Percentiles rank a stretch among this genome's conserved stretches.
phyloP scores from a whole-genome alignment of 2,888 invertebrate genomes.

The Leucophora obtusa region DNA sequence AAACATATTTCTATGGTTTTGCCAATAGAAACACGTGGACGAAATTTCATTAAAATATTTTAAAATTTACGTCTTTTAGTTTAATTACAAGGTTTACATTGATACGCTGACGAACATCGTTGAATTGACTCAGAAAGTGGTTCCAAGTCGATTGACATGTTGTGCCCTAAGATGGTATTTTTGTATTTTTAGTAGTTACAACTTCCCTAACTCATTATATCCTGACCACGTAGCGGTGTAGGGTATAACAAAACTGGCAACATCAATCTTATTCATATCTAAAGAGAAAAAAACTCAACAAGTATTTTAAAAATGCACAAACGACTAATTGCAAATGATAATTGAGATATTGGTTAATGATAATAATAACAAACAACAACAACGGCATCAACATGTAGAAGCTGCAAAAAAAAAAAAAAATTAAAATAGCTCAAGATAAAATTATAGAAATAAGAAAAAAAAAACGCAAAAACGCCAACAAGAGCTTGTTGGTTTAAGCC shows the following conservation, averaged over 20 bases:
- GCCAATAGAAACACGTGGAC: too few relatives aligned
- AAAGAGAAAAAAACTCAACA: conserved; percentile 32
- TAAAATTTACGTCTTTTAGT: too few relatives aligned
- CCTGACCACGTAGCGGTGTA: too few relatives aligned
- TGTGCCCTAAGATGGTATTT: too few relatives aligned
- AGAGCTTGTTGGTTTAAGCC: conserved; percentile 30
- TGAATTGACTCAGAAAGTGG: too few relatives aligned
- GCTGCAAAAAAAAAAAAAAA: conserved; percentile 8
- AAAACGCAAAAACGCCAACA: conserved; percentile 20
- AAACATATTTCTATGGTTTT: too few relatives aligned
- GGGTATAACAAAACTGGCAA: neutral
- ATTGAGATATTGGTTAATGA: conserved; percentile 64
- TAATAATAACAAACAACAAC: conserved; percentile 35
- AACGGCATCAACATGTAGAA: conserved; percentile 1
- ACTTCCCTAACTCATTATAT: too few relatives aligned
- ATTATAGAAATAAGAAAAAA: neutral
- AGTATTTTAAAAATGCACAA: conserved; percentile 50
- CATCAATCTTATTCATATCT: conserved; percentile 51
- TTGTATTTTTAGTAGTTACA: too few relatives aligned
- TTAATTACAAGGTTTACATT: too few relatives aligned
- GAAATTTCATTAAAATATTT: too few relatives aligned
- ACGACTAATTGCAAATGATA: conserved; percentile 65
- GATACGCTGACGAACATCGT: too few relatives aligned
- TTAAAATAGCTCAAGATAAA: conserved; percentile 29
- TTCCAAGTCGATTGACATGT: too few relatives aligned